A percentile compares a stretch with the other conserved stretches of the same genome.
Conservation (phyloP, 2,888 invertebrate genomes). For the Agrochola circellaris region DNA sequence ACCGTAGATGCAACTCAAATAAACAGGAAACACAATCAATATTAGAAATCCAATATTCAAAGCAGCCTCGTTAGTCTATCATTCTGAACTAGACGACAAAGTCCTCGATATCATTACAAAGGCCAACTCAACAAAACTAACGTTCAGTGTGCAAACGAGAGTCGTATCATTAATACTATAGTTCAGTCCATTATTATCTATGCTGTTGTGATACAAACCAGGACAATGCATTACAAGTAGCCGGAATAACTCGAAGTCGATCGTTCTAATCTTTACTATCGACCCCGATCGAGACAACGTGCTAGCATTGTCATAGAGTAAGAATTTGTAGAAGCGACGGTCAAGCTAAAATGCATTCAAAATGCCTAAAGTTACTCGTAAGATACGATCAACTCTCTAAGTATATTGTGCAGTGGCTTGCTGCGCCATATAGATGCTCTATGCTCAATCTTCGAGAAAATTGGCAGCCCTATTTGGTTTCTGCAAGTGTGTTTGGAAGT, state of each 20-base stretch:
- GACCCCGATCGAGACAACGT: slow-evolving; percentile 57
- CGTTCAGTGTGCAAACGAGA: slow-evolving; percentile 14
- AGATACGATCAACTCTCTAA: neutral
- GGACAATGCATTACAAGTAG: slow-evolving; percentile 51
- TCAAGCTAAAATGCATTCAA: neutral
- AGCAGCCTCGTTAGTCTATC: slow-evolving; percentile 21
- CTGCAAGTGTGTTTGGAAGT: too few species aligned
- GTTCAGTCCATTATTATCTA: slow-evolving; percentile 41
- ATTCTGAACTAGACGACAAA: neutral
- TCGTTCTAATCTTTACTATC: slow-evolving; percentile 55
- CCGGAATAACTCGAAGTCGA: slow-evolving; percentile 34
- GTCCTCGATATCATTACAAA: slow-evolving; percentile 25
- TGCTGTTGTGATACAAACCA: slow-evolving; percentile 35
- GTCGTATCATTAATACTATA: slow-evolving; percentile 23
- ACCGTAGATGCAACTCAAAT: neutral
- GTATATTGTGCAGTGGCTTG: neutral
- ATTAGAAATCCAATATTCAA: slow-evolving; percentile 18
- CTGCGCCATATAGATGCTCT: too few species aligned
- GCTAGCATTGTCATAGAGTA: slow-evolving; percentile 50
- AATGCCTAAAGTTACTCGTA: neutral
- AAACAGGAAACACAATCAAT: slow-evolving; percentile 10
- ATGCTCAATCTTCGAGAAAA: too few species aligned
- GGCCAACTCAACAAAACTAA: slow-evolving; percentile 4
- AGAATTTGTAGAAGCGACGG: neutral
- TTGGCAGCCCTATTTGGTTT: too few species aligned